Base-by-base conservation (phyloP, 1,140 invertebrate species). In the Leptestheria dahalacensis region DNA sequence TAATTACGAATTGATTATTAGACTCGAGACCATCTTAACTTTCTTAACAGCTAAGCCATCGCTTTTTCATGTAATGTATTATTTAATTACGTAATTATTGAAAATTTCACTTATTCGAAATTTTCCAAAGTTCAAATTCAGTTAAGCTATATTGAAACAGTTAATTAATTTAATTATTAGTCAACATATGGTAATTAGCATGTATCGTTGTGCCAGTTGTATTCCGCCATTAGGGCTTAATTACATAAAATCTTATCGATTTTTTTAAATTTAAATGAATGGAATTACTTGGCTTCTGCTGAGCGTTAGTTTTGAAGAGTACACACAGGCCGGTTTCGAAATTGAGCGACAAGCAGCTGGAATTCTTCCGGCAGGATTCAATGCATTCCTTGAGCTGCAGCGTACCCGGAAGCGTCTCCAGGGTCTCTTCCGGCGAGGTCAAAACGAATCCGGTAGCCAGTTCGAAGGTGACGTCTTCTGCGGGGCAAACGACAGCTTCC, bases 251-350 rank as follows among this genome's bases (percentile, higher is more conserved):
- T 52, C 11, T 2, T 2, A 52, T 52, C 20, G 20, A 52, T 23
- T 2, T 0, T 2, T 25, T 52, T 41, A 15, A 9, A 41, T n/a
- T 33, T 28, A 24, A 10, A 33, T 61, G 46, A 23, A 54, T 63
- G 15, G 2, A 15, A 63, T n/a, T 63, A 73, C 70, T 71, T 52
- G 73, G 71, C 55, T 69, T 65, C 28, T 73, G 67, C 11, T 66
- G 63, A 18, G 73, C 73, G 55, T 68, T 69, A 33, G 70, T 73
- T 20, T 66, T 64, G 64, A 78, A 74, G 18, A 77, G 68, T 1
- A 78, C 74, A 59, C 76, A 78, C 0, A 78, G 67, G 1, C 77
- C 76, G 4, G 76, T 78, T 65, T 78, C 76, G 65, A 75, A 78
- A 64, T 78, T 78, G 62, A 77, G 68, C 23, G 74, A 65, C 53